Evolutionary conservation across 2,797 vertebrate genomes (phyloP).

Genomic region (Micromesistius poutassou): DNA sequence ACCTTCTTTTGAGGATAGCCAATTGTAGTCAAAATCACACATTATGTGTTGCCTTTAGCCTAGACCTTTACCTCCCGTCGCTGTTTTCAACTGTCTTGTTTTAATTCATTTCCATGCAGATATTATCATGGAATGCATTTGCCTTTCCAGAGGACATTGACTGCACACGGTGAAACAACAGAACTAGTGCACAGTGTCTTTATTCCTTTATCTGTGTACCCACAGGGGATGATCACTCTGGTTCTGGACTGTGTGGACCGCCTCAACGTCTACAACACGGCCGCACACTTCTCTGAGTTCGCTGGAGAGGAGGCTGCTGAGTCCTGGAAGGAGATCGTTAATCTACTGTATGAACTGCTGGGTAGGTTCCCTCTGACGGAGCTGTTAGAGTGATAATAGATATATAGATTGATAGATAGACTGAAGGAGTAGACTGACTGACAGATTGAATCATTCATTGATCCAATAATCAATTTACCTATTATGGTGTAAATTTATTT

Average conservation of each 20-base stretch:
- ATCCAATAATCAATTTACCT: not conserved
- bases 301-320: constrained; percentile 90
- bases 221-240: constrained; percentile 88
- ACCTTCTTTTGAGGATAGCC: too few species aligned
- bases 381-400: not conserved
- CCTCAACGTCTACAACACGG: constrained; percentile 89
- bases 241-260: constrained; percentile 91
- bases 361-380: constrained; percentile 66
- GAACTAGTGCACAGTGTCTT: not conserved
- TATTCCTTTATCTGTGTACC: not conserved
- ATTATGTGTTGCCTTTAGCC: too few species aligned
- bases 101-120: not conserved
- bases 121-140: not conserved
- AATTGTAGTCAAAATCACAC: too few species aligned
- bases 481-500: not conserved
- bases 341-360: constrained; percentile 87
- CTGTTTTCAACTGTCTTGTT: too few species aligned
- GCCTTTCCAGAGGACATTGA: not conserved
- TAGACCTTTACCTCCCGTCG: too few species aligned
- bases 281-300: constrained; percentile 90
- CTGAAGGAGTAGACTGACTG: not conserved
- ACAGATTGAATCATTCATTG: not conserved
- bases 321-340: constrained; percentile 94
- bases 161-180: not conserved
- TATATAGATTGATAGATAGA: not conserved